A percentile compares a stretch with the other conserved stretches of the same genome.
These are phyloP conservation scores for Heliornis fulica DNA, from an alignment of 2,113 vertebrate genomes.

Conservation along the genomic window DNA sequence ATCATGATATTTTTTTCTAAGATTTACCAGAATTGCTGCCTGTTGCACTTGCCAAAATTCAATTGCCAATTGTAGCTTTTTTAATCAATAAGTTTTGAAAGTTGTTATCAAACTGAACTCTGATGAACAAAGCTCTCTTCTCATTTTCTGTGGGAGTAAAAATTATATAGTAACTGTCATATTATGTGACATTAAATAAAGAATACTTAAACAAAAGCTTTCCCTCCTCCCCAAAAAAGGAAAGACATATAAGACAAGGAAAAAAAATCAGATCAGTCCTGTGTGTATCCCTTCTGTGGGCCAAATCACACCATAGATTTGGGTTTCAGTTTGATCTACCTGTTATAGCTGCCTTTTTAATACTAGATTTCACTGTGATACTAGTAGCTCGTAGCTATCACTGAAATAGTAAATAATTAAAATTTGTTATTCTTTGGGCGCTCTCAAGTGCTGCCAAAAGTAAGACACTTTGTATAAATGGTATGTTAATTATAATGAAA, in stretches of 20 bases:
- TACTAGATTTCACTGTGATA: background rate
- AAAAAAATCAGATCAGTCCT: background rate
- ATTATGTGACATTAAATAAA: background rate
- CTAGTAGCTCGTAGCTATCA: background rate
- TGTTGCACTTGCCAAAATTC: background rate
- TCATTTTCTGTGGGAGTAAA: background rate
- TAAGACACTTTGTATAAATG: background rate
- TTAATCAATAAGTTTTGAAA: background rate
- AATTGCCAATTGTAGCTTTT: background rate
- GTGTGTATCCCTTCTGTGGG: background rate
- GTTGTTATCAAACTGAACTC: background rate
- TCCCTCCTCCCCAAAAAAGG: background rate
- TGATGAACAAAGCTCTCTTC: background rate
- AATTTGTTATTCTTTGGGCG: background rate
- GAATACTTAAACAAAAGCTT: background rate
- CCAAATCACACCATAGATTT: background rate
- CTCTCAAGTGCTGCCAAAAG: background rate
- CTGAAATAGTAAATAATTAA: background rate
- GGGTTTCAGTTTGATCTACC: background rate
- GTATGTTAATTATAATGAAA: background rate
- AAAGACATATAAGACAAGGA: background rate
- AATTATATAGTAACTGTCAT: background rate
- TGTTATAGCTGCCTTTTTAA: background rate
- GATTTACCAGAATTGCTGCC: background rate
- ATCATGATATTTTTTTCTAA: background rate